Evolutionary conservation across 2,888 invertebrate species (phyloP), one percentile per base, ranked within the genome.

Genomic region (Coleophora deauratella): DNA sequence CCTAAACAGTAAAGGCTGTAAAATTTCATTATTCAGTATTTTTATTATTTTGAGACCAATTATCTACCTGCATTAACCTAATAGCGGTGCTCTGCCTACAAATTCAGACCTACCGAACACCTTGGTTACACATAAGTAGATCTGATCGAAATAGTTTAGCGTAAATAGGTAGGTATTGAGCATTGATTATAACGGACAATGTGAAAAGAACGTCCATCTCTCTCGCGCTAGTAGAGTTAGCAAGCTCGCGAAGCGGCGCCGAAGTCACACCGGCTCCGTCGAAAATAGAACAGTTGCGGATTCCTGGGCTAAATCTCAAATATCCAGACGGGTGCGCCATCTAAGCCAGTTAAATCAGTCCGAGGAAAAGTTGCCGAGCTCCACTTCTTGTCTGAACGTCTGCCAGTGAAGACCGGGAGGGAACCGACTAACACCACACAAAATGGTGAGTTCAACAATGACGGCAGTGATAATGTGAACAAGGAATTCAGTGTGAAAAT

Each of bases 311-410:
- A 84, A 87, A 86, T 88, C 88, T 88, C 88, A 88, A 86, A 87
- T 88, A 86, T 87, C 87, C 81, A 82, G 82, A 82, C 77, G 69
- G 67, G 80, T 86, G 90, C 91, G 91, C 91, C 91, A 90, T 90
- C 91, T 91, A 84, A 87, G 86, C 72, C 87, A 86, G 90, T 91
- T 91, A 91, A 91, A 91, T 91, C 89, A 88, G 87, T 88, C 84
- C 85, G 81, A 86, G 87, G 82, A 87, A 87, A 87, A 86, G 86
- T 85, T 86, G 85, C 87, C 78, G 86, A 87, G 89, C 89, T 89
- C 90, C 91, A 92, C 91, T 92, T 90, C 91, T 91, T 90, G 90
- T 91, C 89, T 87, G 88, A 87, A 82, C 89, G 89, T 88, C 90
- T 89, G 89, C 89, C 90, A 89, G 90, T 89, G 88, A 89, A 89